phyloP scores from a whole-genome alignment of 1,140 invertebrate genomes.

The Drosophila trapezifrons region DNA sequence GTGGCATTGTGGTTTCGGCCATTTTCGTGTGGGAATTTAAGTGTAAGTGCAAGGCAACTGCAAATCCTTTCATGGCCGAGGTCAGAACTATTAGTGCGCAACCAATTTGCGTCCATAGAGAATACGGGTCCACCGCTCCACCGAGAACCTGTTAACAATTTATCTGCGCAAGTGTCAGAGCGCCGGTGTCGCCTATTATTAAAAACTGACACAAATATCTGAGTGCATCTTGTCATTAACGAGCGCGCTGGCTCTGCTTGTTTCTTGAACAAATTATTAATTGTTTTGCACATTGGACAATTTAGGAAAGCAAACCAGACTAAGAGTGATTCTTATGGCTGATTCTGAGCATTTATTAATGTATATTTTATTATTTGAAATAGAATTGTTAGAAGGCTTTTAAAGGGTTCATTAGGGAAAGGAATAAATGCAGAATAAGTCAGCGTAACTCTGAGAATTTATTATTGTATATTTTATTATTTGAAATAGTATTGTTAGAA shows the following conservation, averaged over 20 bases:
- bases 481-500: not conserved
- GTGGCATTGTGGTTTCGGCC: slow-evolving; percentile 61
- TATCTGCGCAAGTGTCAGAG: slow-evolving; percentile 53
- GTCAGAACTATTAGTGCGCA: slow-evolving; percentile 77
- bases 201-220: slow-evolving; percentile 64
- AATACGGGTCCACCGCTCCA: slow-evolving; percentile 24
- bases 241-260: slow-evolving; percentile 6
- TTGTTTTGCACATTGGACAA: slow-evolving; percentile 41
- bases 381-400: not conserved
- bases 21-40: slow-evolving; percentile 31
- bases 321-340: not conserved
- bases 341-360: not conserved
- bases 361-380: not conserved
- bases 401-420: not conserved
- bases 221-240: slow-evolving; percentile 66
- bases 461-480: slow-evolving; percentile 2
- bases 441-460: not conserved
- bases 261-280: slow-evolving; percentile 28
- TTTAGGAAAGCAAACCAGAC: slow-evolving; percentile 3
- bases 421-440: too few species aligned
- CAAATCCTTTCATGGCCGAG: slow-evolving; percentile 82
- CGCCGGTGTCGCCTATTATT: slow-evolving; percentile 63
- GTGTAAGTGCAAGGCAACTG: slow-evolving; percentile 47
- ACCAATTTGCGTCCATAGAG: slow-evolving; percentile 68
- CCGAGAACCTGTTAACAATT: slow-evolving; percentile 70